Percentiles rank a stretch among this genome's conserved stretches.
phyloP scores from a whole-genome alignment of 2,888 invertebrate species.

The Thalpophila matura region DNA sequence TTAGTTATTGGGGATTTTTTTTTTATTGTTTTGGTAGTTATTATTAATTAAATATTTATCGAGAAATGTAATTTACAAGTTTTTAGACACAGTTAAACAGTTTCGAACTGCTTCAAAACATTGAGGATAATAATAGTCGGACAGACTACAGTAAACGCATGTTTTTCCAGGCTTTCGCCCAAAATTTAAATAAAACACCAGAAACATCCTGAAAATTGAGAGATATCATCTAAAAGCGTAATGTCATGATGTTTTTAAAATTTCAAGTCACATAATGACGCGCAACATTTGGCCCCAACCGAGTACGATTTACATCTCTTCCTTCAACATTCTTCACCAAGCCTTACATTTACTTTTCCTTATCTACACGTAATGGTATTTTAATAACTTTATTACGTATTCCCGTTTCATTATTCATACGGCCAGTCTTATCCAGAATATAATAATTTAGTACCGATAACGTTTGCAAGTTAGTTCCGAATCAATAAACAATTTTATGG shows the following conservation, averaged over 20 bases:
- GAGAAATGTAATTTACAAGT: no score
- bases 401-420: constrained; percentile 74
- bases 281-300: constrained; percentile 55
- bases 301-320: constrained; percentile 51
- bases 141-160: no score
- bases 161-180: not conserved
- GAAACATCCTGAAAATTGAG: not conserved
- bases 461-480: constrained; percentile 61
- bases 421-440: constrained; percentile 76
- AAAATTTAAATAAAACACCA: not conserved
- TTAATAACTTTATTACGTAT: constrained; percentile 75
- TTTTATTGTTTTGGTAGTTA: not conserved
- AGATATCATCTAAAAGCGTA: not conserved
- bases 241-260: constrained; percentile 25
- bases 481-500: constrained; percentile 58
- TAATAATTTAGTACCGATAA: constrained; percentile 65
- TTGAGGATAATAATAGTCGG: no score
- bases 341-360: constrained; percentile 55
- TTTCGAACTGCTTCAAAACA: no score
- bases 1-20: not conserved
- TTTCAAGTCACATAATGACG: constrained; percentile 35
- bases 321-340: constrained; percentile 46
- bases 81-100: no score
- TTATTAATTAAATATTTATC: no score
- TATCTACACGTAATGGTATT: constrained; percentile 62